These are phyloP conservation scores for Panagrolaimus sp. DNA, from an alignment of 1,140 invertebrate species.

Conservation along the genomic window DNA sequence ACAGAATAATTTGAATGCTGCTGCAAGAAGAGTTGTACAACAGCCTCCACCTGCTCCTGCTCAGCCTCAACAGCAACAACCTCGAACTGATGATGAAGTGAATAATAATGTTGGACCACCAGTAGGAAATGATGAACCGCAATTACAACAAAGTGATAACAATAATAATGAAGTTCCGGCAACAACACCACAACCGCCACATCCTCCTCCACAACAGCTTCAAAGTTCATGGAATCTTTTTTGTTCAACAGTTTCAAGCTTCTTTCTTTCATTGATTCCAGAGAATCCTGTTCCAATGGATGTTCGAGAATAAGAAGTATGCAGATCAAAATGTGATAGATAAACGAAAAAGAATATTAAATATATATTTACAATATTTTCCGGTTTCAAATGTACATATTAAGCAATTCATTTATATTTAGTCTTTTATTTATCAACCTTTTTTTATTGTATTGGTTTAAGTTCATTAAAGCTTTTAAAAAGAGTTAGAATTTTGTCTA, in stretches of 20 bases:
- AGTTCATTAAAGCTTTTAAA: no score
- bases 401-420: no score
- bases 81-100: not conserved
- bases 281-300: constrained; percentile 21
- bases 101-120: no score
- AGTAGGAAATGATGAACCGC: not conserved
- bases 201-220: not conserved
- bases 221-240: constrained; percentile 19
- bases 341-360: no score
- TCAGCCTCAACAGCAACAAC: not conserved
- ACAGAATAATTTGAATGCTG: constrained; percentile 11
- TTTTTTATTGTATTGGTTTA: no score
- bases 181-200: not conserved
- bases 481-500: no score
- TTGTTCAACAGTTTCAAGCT: constrained; percentile 16
- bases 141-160: constrained; percentile 1
- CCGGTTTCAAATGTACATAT: no score
- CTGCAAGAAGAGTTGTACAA: not conserved
- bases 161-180: constrained; percentile 19
- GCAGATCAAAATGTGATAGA: no score
- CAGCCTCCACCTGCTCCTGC: not conserved
- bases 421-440: no score
- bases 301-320: not conserved
- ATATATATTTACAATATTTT: no score
- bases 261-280: constrained; percentile 23